phyloP scores from a whole-genome alignment of 2,797 vertebrate species.

The Xenops minutus region DNA sequence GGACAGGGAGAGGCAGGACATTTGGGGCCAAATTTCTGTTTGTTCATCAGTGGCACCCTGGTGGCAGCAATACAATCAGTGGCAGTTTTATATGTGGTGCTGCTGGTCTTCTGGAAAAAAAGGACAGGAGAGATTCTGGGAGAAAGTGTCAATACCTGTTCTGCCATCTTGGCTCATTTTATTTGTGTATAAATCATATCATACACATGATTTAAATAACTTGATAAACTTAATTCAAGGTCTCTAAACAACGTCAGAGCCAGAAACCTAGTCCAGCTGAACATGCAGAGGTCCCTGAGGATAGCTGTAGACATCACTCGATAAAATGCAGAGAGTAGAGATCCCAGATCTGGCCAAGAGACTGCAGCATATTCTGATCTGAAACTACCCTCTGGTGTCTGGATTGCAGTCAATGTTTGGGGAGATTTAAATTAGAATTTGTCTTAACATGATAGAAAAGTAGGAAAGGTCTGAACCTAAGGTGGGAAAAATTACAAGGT shows the following conservation, averaged over 20 bases:
- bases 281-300: neutral
- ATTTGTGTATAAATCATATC: neutral
- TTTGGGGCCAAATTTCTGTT: neutral
- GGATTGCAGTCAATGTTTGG: accelerated
- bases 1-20: neutral
- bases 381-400: neutral
- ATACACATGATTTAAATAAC: neutral
- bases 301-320: neutral
- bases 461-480: neutral
- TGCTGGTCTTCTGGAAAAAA: neutral
- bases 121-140: neutral
- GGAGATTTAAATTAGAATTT: neutral
- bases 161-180: neutral
- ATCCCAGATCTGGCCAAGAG: neutral
- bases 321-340: neutral
- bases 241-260: neutral
- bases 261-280: neutral
- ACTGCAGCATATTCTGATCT: neutral
- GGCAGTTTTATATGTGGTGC: neutral
- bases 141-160: neutral
- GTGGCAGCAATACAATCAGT: neutral
- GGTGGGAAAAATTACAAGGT: neutral
- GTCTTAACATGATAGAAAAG: neutral
- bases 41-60: neutral
- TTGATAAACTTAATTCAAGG: neutral